A percentile compares a stretch with the other conserved stretches of the same genome.
Evolutionary conservation across 64 coral and sea anemone genomes (phyloP).

Genomic region (Dendronephthya gigantea): DNA sequence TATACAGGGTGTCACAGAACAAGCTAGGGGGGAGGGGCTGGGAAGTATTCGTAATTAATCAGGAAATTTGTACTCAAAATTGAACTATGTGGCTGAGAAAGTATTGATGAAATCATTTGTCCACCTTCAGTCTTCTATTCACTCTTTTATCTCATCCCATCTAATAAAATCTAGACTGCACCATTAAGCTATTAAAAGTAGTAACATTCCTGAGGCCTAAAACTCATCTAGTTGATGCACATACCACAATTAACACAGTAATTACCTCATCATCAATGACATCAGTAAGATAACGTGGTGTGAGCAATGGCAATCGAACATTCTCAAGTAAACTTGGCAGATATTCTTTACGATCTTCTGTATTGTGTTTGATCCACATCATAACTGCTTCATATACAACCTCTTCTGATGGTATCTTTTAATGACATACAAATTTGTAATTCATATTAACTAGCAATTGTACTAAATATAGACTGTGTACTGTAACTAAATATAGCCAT

Average conservation of each 20-base stretch:
- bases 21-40: too few species aligned
- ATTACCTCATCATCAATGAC: slow-evolving; percentile 63
- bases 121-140: too few species aligned
- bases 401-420: slow-evolving; percentile 79
- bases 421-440: background rate
- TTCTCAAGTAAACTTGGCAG: slow-evolving; percentile 55
- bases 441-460: too few species aligned
- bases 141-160: too few species aligned
- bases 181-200: too few species aligned
- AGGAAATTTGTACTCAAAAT: too few species aligned
- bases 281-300: slow-evolving; percentile 85
- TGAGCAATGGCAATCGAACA: slow-evolving; percentile 72
- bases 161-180: too few species aligned
- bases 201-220: too few species aligned
- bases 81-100: too few species aligned
- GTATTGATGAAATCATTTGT: too few species aligned
- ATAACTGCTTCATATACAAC: slow-evolving; percentile 83
- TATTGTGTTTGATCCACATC: slow-evolving; percentile 74
- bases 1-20: too few species aligned
- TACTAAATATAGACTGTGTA: background rate
- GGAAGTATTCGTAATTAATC: too few species aligned
- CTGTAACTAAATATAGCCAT: background rate
- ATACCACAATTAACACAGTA: background rate
- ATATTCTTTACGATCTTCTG: slow-evolving; percentile 42
- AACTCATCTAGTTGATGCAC: background rate